Conservation (phyloP, 2,888 invertebrate genomes). For the Cosmopolites sordidus region DNA sequence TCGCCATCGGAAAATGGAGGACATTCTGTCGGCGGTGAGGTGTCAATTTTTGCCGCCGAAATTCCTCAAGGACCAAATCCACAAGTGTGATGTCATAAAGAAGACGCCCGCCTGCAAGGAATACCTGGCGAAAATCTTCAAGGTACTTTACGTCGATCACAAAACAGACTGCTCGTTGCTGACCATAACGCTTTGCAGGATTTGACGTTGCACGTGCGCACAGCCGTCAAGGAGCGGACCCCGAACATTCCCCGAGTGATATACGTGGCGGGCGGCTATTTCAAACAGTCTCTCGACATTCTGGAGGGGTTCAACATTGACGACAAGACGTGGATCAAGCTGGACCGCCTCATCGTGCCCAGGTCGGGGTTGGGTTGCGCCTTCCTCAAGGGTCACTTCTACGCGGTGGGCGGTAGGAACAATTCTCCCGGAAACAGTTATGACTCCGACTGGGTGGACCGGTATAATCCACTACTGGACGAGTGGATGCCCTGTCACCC, state of each 20-base stretch:
- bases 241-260: constrained; percentile 87
- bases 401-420: constrained; percentile 89
- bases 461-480: constrained; percentile 81
- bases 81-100: constrained; percentile 80
- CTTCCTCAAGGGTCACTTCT: constrained; percentile 82
- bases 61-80: constrained; percentile 88
- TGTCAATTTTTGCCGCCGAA: constrained; percentile 89
- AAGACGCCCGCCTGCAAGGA: constrained; percentile 86
- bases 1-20: constrained; percentile 80
- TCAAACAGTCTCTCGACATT: constrained; percentile 77
- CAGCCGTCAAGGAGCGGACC: constrained; percentile 77
- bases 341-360: constrained; percentile 81
- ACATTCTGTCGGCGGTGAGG: constrained; percentile 81
- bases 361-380: constrained; percentile 84
- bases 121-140: constrained; percentile 84
- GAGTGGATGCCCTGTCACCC: constrained; percentile 83
- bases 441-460: constrained; percentile 84
- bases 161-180: too few species aligned
- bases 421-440: constrained; percentile 84
- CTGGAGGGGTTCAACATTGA: constrained; percentile 87
- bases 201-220: constrained; percentile 81
- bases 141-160: too few species aligned
- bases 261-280: constrained; percentile 88
- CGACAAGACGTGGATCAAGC: constrained; percentile 76
- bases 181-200: constrained; percentile 56